Evolutionary conservation across 2,888 invertebrate genomes (phyloP), one percentile per base, ranked within the genome.

Genomic region (Osmoderma eremita): DNA sequence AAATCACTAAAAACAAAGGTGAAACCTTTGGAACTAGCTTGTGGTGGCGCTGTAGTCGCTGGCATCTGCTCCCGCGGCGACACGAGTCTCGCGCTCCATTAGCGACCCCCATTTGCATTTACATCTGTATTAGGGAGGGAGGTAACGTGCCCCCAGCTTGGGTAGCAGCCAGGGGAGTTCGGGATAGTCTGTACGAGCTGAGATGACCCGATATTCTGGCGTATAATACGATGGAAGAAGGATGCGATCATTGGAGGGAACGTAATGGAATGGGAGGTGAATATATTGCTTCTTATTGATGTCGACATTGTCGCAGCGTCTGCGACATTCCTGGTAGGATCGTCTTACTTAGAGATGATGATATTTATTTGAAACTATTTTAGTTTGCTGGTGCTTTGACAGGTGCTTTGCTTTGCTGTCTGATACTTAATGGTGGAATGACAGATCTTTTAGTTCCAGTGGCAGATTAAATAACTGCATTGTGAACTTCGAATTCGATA

Each of bases 31-130:
- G 39, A 18, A 42, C 39, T 42, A 17, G 42, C 30, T 12, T 18
- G 48, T 6, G 30, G 45, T 17, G 30, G 36, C 30, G 45, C 53
- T 45, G 58, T 18, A 61, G 45, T 30, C 58, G 17, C 30, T 30
- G 41, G 30, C 63, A 38, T 45, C 17, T 48, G 61, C 24, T 18
- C 22, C 30, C 39, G 66, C 12, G 50, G 48, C 36, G 39, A 15
- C 64, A 69, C 72, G 71, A 71, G 71, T 69, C 56, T 41, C 13
- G 24, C 20, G 73, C 72, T 74, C 74, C 73, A 74, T 75, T 75
- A 74, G 75, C 75, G 78, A 78, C 77, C 77, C 74, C 74, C 72
- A 78, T 79, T 79, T 78, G 79, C 78, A 79, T 79, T 78, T 78
- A 78, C 79, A 78, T 78, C 77, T 76, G 77, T 76, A 78, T 77